A percentile compares a stretch with the other conserved stretches of the same genome.
phyloP scores from a whole-genome alignment of 2,797 vertebrate genomes.

The Decapterus maruadsi region DNA sequence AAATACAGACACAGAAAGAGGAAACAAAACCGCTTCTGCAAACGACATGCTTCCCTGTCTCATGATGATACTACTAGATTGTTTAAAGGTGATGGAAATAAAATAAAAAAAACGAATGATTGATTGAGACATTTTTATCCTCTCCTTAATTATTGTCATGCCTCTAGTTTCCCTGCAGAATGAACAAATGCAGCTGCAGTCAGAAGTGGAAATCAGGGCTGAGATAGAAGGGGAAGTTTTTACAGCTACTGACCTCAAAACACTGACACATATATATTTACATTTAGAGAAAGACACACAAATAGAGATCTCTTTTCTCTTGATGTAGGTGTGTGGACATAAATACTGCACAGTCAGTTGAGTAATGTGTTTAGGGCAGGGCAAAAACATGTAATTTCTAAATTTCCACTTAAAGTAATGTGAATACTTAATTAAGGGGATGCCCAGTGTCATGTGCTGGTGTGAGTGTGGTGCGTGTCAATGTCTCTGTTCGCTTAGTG shows the following conservation, averaged over 20 bases:
- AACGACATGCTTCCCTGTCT: background rate
- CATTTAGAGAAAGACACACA: background rate
- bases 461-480: background rate
- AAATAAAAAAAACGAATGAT: background rate
- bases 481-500: background rate
- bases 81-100: background rate
- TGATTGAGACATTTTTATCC: background rate
- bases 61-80: slow-evolving; percentile 12
- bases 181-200: slow-evolving; percentile 33
- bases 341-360: background rate
- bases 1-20: slow-evolving; percentile 43
- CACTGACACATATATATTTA: background rate
- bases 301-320: background rate
- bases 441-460: background rate
- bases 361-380: background rate
- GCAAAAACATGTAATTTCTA: background rate
- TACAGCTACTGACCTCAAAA: background rate
- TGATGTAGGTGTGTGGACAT: background rate
- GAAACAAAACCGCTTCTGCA: slow-evolving; percentile 36
- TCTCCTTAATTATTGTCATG: slow-evolving; percentile 47
- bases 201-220: background rate
- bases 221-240: background rate
- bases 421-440: background rate
- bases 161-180: slow-evolving; percentile 34
- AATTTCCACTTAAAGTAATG: background rate